Evolutionary conservation across 2,888 invertebrate genomes (phyloP).

Genomic region (Nymphalis c-album): DNA sequence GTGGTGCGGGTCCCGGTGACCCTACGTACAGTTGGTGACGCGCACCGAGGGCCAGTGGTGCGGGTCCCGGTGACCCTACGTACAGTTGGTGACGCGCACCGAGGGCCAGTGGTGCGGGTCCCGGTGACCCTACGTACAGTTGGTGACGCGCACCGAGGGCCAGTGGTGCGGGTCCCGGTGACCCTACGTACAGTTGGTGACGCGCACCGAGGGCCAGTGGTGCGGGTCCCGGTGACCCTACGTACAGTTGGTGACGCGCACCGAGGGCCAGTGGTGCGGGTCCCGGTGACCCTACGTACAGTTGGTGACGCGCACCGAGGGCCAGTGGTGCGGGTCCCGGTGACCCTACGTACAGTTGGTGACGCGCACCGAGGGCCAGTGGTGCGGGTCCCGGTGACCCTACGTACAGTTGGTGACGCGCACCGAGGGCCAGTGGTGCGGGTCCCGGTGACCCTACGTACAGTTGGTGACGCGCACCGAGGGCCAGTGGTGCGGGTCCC

Average conservation of each 20-base stretch:
- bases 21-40: constrained; percentile 45
- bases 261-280: constrained; percentile 30
- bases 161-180: neutral
- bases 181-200: constrained; percentile 1
- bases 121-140: constrained; percentile 38
- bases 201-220: constrained; percentile 2
- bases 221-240: neutral
- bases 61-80: constrained; percentile 41
- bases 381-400: neutral
- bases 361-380: constrained; percentile 11
- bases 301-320: constrained; percentile 61
- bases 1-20: neutral
- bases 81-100: constrained; percentile 55
- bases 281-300: constrained; percentile 33
- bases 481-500: neutral
- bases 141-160: constrained; percentile 14
- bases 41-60: constrained; percentile 71
- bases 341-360: constrained; percentile 39
- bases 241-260: constrained; percentile 47
- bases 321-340: constrained; percentile 53
- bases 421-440: neutral
- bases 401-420: constrained; percentile 5
- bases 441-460: constrained; percentile 8
- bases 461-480: constrained; percentile 47
- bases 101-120: constrained; percentile 57